Evolutionary conservation across 2,797 vertebrate species (phyloP).

Genomic region (Ctenochaetus hawaiiensis): DNA sequence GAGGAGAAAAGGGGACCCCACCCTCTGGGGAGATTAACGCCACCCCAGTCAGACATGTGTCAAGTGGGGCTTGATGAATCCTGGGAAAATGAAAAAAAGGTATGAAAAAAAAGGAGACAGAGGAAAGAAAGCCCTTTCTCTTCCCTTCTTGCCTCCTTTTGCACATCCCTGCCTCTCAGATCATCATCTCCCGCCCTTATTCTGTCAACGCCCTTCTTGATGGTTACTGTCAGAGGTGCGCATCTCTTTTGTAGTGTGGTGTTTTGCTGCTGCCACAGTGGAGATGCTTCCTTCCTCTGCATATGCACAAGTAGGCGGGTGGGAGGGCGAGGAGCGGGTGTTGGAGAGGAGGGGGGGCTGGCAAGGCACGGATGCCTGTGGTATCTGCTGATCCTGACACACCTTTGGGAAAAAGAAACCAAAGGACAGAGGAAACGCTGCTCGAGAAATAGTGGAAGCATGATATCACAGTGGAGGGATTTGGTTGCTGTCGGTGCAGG

Average conservation of each 20-base stretch:
- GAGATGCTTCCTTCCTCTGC: slow-evolving; percentile 85
- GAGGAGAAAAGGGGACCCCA: slow-evolving; percentile 81
- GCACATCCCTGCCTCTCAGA: slow-evolving; percentile 85
- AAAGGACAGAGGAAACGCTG: slow-evolving; percentile 69
- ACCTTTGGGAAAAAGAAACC: slow-evolving; percentile 79
- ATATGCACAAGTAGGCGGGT: slow-evolving; percentile 86
- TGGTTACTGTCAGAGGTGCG: slow-evolving; percentile 87
- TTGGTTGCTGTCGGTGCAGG: slow-evolving; percentile 36
- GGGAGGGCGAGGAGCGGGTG: slow-evolving; percentile 40
- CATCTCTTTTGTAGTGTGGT: slow-evolving; percentile 85
- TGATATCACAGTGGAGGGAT: slow-evolving; percentile 55
- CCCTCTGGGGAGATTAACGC: slow-evolving; percentile 84
- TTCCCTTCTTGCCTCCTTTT: slow-evolving; percentile 80
- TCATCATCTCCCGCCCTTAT: slow-evolving; percentile 89
- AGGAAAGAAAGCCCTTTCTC: slow-evolving; percentile 80
- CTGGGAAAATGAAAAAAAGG: slow-evolving; percentile 73
- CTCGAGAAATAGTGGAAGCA: slow-evolving; percentile 49
- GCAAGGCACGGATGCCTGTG: slow-evolving; percentile 57
- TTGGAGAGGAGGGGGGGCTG: slow-evolving; percentile 24
- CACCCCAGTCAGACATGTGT: slow-evolving; percentile 84
- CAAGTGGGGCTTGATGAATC: slow-evolving; percentile 88
- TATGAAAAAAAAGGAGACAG: slow-evolving; percentile 71
- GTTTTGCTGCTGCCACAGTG: slow-evolving; percentile 80
- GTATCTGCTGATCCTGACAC: slow-evolving; percentile 78
- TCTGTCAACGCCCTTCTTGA: slow-evolving; percentile 89